phyloP scores from a whole-genome alignment of 2,888 invertebrate species.

The Phragmatobia fuliginosa region DNA sequence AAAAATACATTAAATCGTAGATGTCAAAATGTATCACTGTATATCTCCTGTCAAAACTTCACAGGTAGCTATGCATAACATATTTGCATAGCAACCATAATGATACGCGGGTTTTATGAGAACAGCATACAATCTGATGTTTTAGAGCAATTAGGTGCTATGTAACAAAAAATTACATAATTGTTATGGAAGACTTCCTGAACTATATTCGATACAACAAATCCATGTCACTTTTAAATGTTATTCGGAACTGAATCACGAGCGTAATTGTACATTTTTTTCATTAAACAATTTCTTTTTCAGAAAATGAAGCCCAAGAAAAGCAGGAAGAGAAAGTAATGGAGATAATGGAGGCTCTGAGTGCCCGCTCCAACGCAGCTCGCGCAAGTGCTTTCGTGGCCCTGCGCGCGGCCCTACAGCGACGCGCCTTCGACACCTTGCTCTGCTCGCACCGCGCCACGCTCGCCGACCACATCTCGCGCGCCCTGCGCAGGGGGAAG shows the following conservation, averaged over 20 bases:
- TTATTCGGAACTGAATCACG: no score
- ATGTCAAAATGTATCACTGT: no score
- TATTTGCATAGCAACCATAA: no score
- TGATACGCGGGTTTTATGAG: no score
- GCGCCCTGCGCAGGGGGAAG: slow-evolving; percentile 93
- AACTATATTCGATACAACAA: neutral
- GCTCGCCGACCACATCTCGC: slow-evolving; percentile 93
- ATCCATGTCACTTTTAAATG: neutral
- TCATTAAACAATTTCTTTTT: no score
- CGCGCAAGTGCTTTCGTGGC: slow-evolving; percentile 90
- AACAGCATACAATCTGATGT: neutral
- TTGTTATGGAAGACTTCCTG: neutral
- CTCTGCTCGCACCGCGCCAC: slow-evolving; percentile 92
- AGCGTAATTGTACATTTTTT: neutral
- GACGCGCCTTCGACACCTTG: slow-evolving; percentile 92
- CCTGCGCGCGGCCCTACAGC: slow-evolving; percentile 91
- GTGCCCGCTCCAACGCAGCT: slow-evolving; percentile 95
- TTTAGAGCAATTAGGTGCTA: neutral
- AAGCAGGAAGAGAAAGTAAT: slow-evolving; percentile 95
- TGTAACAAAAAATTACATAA: neutral
- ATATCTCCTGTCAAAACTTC: no score
- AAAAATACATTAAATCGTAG: no score
- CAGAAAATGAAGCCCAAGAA: slow-evolving; percentile 86
- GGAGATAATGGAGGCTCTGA: slow-evolving; percentile 94
- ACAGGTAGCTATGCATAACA: no score